Percentiles rank a stretch among this genome's conserved stretches.
Evolutionary conservation across 23 tunicate genomes (phyloP).

Genomic region (Pegea sp.): DNA sequence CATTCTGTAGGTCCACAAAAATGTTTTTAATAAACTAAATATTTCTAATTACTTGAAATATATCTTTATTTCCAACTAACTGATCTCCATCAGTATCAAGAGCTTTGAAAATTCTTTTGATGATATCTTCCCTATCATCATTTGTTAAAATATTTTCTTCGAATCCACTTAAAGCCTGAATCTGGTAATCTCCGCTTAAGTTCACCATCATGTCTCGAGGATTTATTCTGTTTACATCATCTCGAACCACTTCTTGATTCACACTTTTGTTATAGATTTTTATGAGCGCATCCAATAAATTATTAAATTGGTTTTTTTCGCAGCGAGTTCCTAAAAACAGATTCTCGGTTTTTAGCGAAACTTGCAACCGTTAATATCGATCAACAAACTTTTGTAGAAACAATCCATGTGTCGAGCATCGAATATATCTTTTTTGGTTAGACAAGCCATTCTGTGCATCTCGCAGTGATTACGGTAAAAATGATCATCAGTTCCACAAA

Average conservation of each 20-base stretch:
- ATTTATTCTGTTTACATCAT: too few relatives aligned
- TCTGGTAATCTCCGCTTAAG: too few relatives aligned
- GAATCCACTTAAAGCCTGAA: too few relatives aligned
- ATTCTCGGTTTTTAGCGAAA: too few relatives aligned
- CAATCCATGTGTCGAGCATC: constrained; percentile 62
- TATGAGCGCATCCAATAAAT: too few relatives aligned
- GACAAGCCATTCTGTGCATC: constrained; percentile 56
- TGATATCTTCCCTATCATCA: constrained; percentile 37
- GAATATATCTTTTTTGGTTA: constrained; percentile 11
- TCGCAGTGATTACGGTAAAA: constrained; percentile 55
- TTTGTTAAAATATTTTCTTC: constrained; percentile 38
- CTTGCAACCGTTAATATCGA: not conserved
- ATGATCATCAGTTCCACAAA: constrained; percentile 62
- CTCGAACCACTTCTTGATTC: too few relatives aligned
- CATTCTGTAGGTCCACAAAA: not conserved
- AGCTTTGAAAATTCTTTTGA: constrained; percentile 23
- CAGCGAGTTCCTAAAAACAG: too few relatives aligned
- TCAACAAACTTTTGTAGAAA: constrained; percentile 42
- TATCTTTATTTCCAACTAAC: constrained; percentile 50
- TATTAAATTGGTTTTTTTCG: too few relatives aligned
- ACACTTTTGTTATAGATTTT: too few relatives aligned
- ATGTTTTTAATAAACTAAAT: not conserved
- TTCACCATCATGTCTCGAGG: too few relatives aligned
- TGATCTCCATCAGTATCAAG: constrained; percentile 43
- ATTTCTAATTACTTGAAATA: constrained; percentile 21